A percentile compares a stretch with the other conserved stretches of the same genome.
These are phyloP conservation scores for Zosterops pallidus DNA, from an alignment of 2,113 vertebrate genomes.

Conservation along the genomic window DNA sequence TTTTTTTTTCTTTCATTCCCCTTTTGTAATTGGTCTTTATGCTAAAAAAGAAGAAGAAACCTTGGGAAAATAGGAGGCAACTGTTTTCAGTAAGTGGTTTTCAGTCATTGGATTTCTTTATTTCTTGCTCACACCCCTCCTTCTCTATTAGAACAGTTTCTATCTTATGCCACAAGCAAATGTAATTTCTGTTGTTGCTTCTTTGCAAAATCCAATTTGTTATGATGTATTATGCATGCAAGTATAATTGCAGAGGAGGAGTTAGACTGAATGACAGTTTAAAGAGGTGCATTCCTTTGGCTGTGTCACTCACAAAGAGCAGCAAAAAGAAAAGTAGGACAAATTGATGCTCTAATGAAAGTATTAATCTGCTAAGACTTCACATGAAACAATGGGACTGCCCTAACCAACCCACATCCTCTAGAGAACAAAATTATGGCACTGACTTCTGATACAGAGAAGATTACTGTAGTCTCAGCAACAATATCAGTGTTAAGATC, in stretches of 20 bases:
- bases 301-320: constrained; percentile 55
- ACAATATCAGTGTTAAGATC: not conserved
- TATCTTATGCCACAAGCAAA: constrained; percentile 55
- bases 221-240: constrained; percentile 73
- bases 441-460: constrained; percentile 9
- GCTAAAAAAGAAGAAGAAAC: not conserved
- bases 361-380: constrained; percentile 53
- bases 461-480: not conserved
- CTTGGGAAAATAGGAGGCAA: constrained; percentile 12
- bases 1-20: constrained; percentile 3
- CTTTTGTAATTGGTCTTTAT: not conserved
- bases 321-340: constrained; percentile 54
- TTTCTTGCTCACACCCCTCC: not conserved
- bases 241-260: constrained; percentile 71
- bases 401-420: constrained; percentile 21
- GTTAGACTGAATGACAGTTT: constrained; percentile 64
- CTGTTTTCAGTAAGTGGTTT: constrained; percentile 27
- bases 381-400: constrained; percentile 50
- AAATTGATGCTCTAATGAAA: constrained; percentile 59
- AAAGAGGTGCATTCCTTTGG: constrained; percentile 59
- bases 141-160: constrained; percentile 27
- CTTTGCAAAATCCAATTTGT: constrained; percentile 69
- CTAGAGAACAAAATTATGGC: not conserved
- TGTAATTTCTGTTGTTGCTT: constrained; percentile 54
- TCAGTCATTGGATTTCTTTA: constrained; percentile 48